Evolutionary conservation across 53 echinoderm and acorn worm species (phyloP), one percentile per base, ranked within the genome.

Genomic region (Holothuria leucospilota): DNA sequence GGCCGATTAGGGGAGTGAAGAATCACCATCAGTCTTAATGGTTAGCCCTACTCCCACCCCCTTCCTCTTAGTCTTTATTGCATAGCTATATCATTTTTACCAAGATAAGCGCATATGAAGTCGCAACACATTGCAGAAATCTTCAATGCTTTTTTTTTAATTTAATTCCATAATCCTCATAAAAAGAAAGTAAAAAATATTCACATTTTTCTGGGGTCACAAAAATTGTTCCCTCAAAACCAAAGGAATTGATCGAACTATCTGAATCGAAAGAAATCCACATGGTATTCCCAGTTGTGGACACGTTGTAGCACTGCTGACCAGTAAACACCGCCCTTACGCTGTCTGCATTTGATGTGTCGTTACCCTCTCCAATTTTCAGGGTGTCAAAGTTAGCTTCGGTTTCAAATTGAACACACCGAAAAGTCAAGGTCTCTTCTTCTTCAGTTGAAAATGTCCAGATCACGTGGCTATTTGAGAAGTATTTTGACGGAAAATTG

Each of bases 181-280:
- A 56, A 56, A 2, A 56, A 56, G 16, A 56, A 56, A 12, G 56
- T 9, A 46, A 56, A 10, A 3, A 56, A 56, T 56, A 56, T 18
- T 56, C 15, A 56, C 56, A 16, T 18, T 56, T 56, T 56, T 15
- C 16, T 4, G 56, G 56, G 56, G 56, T 56, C 4, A 56, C 56
- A 15, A 16, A 56, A 1, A 56, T 9, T 9, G 56, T 75, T 18
- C 51, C 75, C 52, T 75, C 24, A n/a, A 75, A 75, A 5, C 75
- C 75, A 51, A 26, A 25, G 11, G 51, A 24, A 51, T 75, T 75
- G 6, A 75, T 52, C 15, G 75, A 51, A 26, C 75, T 52, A 52
- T 75, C 75, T 49, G 75, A 75, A 51, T 75, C 51, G 8, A 75
- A 75, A 51, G 75, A 75, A 52, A 75, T 39, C 75, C 75, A 75